Base-by-base conservation (phyloP, 2,888 invertebrate species). In the Tortrix viridana region DNA sequence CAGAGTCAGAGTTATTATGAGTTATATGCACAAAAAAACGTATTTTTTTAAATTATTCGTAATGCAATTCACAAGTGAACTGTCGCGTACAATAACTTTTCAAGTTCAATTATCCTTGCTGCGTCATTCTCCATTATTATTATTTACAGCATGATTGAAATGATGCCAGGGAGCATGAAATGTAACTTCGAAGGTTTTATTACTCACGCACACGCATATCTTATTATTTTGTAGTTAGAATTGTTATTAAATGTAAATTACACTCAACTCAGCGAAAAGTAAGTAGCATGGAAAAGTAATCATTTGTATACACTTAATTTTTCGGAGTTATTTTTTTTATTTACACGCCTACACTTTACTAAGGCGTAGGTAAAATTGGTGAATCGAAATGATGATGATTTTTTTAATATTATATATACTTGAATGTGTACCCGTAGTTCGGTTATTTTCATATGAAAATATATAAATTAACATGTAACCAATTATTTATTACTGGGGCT, bases 171-270 rank as follows among this genome's bases (percentile, higher is more conserved):
- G 47, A 9, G 41, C 41, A 41, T 20, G 59, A 48, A 60, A 63
- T 57, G 38, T 60, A 52, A 60, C 22, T 32, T 52, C 50, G 32
- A 56, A 81, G 80, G 81, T 81, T 81, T 84, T 85, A 88, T 85
- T 80, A 84, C 82, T 74, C 67, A 66, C 76, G 75, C 75, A 74
- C 89, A 89, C 89, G 89, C 88, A 74, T 77, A 80, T 79, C 87
- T 85, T 85, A 88, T 89, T 89, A 88, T 88, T 83, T 85, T 78
- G 86, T 82, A 84, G 85, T 87, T 86, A 87, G 82, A 80, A 76
- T 80, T 79, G 79, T 84, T 86, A 86, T 87, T 88, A 85, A 83
- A 81, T 79, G 77, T 79, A 80, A 79, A 81, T 82, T 83, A 83
- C 80, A 82, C 77, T 73, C 69, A 77, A 57, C 52, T 41, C 55